These are phyloP conservation scores for Smutsia gigantea DNA, from an alignment of 2,797 vertebrate genomes.

Conservation along the genomic window DNA sequence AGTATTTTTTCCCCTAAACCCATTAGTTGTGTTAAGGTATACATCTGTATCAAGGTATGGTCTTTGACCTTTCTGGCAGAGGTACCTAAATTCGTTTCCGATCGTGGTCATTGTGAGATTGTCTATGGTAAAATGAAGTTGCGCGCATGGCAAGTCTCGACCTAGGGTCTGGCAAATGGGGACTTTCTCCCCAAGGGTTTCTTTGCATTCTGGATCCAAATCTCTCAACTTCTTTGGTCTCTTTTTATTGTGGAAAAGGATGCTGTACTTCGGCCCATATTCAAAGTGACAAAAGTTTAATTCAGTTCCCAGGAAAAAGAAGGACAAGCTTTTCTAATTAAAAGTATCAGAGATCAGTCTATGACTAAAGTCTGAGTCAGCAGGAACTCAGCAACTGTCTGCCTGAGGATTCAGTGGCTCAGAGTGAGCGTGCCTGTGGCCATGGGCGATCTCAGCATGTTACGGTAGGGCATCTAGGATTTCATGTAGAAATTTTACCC, in stretches of 20 bases:
- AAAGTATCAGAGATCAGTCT: not conserved
- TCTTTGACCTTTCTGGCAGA: not conserved
- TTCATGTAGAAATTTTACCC: not conserved
- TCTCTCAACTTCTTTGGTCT: not conserved
- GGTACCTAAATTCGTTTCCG: not conserved
- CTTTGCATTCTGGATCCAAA: not conserved
- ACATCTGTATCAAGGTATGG: not conserved
- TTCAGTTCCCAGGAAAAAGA: not conserved
- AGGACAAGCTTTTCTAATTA: not conserved
- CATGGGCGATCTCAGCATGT: not conserved
- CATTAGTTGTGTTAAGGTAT: not conserved
- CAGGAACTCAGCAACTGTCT: slow-evolving; percentile 14
- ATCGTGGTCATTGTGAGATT: not conserved
- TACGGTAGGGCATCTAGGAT: not conserved
- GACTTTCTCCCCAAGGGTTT: slow-evolving; percentile 25
- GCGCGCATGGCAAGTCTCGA: not conserved
- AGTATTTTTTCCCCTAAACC: not conserved
- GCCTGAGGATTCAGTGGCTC: not conserved
- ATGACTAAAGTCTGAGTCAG: not conserved
- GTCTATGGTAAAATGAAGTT: not conserved
- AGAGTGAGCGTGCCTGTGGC: not conserved
- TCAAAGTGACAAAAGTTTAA: slow-evolving; percentile 31
- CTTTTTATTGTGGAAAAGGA: not conserved
- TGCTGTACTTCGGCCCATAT: not conserved
- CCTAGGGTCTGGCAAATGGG: not conserved